Evolutionary conservation across 2,888 invertebrate species (phyloP).

Genomic region (Watsonalla binaria): DNA sequence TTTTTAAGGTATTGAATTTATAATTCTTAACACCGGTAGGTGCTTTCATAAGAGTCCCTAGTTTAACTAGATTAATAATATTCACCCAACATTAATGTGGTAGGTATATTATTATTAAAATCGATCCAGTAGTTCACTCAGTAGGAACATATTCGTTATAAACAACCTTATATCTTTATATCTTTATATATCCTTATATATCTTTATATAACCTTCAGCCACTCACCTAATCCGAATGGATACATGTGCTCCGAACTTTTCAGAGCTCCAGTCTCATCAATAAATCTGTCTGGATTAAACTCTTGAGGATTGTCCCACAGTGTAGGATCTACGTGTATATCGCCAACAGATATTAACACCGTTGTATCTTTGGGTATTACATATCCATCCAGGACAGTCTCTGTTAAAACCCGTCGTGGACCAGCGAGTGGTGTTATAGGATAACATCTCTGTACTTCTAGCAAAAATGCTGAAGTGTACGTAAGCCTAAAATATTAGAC

Average conservation of each 20-base stretch:
- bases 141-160: background rate
- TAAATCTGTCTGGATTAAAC: conserved; percentile 81
- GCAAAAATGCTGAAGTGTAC: conserved; percentile 75
- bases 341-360: conserved; percentile 71
- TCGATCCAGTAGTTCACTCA: background rate
- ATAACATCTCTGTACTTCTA: conserved; percentile 78
- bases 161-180: too few species aligned
- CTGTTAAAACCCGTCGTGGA: conserved; percentile 61
- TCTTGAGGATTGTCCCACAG: conserved; percentile 78
- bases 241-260: conserved; percentile 77
- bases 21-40: too few species aligned
- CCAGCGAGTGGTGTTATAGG: conserved; percentile 76
- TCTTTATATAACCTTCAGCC: too few species aligned
- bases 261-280: conserved; percentile 72
- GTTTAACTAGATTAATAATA: too few species aligned
- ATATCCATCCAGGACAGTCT: conserved; percentile 56
- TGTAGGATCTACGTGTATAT: conserved; percentile 73
- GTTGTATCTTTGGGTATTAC: conserved; percentile 72
- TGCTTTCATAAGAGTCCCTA: too few species aligned
- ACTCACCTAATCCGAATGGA: conserved; percentile 83
- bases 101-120: too few species aligned
- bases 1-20: too few species aligned
- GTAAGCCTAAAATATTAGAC: conserved; percentile 52
- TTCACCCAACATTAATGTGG: too few species aligned
- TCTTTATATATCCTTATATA: too few species aligned